These are phyloP conservation scores for Drosophila gaucha DNA, from an alignment of 2,888 invertebrate species.

Conservation along the genomic window DNA sequence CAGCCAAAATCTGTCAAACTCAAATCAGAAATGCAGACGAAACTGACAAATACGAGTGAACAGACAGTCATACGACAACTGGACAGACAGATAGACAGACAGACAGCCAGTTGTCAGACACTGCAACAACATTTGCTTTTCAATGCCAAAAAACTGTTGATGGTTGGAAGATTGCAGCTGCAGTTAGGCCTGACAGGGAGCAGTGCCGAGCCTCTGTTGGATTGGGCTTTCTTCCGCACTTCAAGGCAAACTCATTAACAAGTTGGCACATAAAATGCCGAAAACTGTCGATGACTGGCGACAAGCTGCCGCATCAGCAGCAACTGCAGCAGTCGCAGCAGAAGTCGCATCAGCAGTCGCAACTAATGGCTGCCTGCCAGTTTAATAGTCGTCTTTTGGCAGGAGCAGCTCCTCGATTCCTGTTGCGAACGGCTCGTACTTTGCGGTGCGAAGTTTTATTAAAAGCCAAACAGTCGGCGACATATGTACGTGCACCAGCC, in stretches of 20 bases:
- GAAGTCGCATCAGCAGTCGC: constrained; percentile 42
- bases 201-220: not conserved
- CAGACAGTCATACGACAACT: constrained; percentile 31
- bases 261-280: constrained; percentile 72
- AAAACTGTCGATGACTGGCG: constrained; percentile 67
- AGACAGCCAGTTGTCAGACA: constrained; percentile 22
- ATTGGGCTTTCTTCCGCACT: constrained; percentile 12
- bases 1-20: constrained; percentile 70
- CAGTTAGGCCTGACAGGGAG: constrained; percentile 33
- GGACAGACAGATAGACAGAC: constrained; percentile 21
- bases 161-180: constrained; percentile 43
- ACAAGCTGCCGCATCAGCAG: constrained; percentile 63
- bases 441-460: constrained; percentile 65
- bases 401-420: constrained; percentile 37
- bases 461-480: constrained; percentile 71
- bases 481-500: constrained; percentile 35
- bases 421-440: constrained; percentile 46
- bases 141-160: constrained; percentile 54
- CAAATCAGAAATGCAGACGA: constrained; percentile 71
- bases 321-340: constrained; percentile 17
- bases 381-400: constrained; percentile 54
- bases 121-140: constrained; percentile 43
- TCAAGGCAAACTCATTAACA: constrained; percentile 71
- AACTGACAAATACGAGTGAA: constrained; percentile 45
- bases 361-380: constrained; percentile 73